Evolutionary conservation across 2,888 invertebrate genomes (phyloP).

Genomic region (Sipha maydis): DNA sequence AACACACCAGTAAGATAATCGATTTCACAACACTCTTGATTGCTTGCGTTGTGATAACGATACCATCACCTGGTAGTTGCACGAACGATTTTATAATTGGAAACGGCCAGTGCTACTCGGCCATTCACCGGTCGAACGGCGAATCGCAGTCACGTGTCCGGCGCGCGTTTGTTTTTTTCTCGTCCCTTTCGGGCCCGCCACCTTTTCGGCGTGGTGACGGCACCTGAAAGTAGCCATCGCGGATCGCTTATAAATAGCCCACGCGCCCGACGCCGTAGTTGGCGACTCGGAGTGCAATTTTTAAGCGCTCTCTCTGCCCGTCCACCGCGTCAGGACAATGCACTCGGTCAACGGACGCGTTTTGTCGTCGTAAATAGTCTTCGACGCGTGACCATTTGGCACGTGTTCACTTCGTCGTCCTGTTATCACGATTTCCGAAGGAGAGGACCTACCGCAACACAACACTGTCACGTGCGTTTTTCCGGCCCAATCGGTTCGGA

Average conservation of each 20-base stretch:
- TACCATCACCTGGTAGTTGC: too few relatives aligned
- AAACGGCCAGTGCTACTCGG: too few relatives aligned
- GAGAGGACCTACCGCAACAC: background rate
- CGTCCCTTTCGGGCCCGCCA: background rate
- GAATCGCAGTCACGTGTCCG: background rate
- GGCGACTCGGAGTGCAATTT: background rate
- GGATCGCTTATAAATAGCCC: background rate
- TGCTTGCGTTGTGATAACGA: too few relatives aligned
- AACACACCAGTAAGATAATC: too few relatives aligned
- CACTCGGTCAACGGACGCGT: background rate
- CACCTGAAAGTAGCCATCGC: background rate
- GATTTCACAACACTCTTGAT: too few relatives aligned
- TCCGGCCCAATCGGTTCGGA: background rate
- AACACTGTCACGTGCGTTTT: background rate
- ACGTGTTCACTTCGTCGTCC: background rate
- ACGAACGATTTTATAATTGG: too few relatives aligned
- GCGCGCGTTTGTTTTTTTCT: background rate
- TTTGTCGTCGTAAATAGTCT: slow-evolving; percentile 21
- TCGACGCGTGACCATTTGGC: slow-evolving; percentile 9
- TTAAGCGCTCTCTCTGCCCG: background rate
- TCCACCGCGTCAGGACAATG: background rate
- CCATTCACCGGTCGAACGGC: too few relatives aligned
- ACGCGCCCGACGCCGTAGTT: background rate
- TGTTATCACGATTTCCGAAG: background rate
- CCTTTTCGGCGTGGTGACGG: background rate